Percentiles rank a stretch among this genome's conserved stretches.
phyloP scores from a whole-genome alignment of 35 echinoderm and acorn worm species.

The Acanthaster planci region DNA sequence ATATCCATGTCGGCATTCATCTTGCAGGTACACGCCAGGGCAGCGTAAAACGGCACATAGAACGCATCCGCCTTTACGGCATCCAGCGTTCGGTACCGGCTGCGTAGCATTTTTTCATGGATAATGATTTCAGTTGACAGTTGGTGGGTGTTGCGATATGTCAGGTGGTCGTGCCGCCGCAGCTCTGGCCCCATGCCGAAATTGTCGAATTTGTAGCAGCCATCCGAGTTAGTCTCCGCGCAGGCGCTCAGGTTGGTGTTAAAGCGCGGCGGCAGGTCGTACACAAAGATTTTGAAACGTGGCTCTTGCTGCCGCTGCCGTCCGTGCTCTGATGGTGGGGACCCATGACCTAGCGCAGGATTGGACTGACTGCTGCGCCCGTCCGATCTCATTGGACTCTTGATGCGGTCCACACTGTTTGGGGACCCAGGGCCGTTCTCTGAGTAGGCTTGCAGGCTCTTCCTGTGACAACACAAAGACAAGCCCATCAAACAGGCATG shows the following conservation, averaged over 20 bases:
- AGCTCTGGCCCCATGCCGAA: constrained; percentile 73
- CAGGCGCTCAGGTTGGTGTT: constrained; percentile 55
- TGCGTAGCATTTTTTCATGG: constrained; percentile 53
- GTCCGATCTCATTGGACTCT: not conserved
- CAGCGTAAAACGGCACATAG: constrained; percentile 69
- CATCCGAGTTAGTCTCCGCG: constrained; percentile 31
- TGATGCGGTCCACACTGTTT: not conserved
- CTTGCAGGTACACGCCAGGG: constrained; percentile 56
- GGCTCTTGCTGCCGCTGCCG: constrained; percentile 35
- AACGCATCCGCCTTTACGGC: constrained; percentile 60
- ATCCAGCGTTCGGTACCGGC: constrained; percentile 45
- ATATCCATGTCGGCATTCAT: constrained; percentile 40
- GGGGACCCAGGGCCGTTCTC: constrained; percentile 20
- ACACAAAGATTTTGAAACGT: constrained; percentile 63
- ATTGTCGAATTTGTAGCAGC: constrained; percentile 58
- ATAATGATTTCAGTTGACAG: constrained; percentile 57
- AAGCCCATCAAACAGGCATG: not conserved
- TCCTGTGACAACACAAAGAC: constrained; percentile 27
- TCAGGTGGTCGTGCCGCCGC: constrained; percentile 28
- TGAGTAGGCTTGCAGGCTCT: constrained; percentile 48
- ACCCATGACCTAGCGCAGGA: not conserved
- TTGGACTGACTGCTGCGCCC: not conserved
- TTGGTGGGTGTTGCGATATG: constrained; percentile 51
- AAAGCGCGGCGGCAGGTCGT: constrained; percentile 62
- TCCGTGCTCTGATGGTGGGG: not conserved